phyloP scores from a whole-genome alignment of 2,888 invertebrate species.

The Cyrtodaria siliqua region DNA sequence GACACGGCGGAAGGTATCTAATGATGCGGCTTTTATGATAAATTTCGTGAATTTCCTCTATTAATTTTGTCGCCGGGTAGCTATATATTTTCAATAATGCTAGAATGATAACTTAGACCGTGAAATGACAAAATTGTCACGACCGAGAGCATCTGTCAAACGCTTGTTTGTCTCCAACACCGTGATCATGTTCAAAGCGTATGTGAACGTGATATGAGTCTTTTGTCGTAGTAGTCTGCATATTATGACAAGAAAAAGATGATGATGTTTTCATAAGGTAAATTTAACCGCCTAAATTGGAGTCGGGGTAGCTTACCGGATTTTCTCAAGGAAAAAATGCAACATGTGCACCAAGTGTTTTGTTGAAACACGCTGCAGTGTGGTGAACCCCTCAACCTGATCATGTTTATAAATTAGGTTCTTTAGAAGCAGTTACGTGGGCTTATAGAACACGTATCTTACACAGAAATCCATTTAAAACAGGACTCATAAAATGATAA shows the following conservation, averaged over 20 bases:
- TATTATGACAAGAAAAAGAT: no score
- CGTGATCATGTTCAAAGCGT: constrained; percentile 2
- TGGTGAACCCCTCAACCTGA: no score
- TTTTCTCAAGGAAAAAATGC: background rate
- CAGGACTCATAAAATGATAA: no score
- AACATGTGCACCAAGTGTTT: no score
- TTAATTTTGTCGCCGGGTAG: constrained; percentile 21
- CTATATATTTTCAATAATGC: constrained; percentile 16
- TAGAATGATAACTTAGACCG: constrained; percentile 19
- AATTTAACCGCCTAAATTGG: no score
- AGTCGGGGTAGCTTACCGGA: background rate
- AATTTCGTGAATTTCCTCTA: constrained; percentile 28
- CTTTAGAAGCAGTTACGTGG: no score
- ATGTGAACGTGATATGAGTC: constrained; percentile 2
- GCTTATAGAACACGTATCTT: no score
- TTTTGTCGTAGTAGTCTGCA: background rate
- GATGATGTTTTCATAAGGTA: no score
- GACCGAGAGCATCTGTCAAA: constrained; percentile 33
- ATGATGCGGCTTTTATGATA: constrained; percentile 35
- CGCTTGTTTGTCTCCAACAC: constrained; percentile 28
- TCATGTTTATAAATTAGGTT: no score
- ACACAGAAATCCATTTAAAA: no score
- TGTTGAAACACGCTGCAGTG: no score
- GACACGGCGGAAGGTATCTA: constrained; percentile 16
- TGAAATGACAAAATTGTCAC: constrained; percentile 46